phyloP scores from a whole-genome alignment of 2,888 invertebrate genomes.

The Nudaria mundana region DNA sequence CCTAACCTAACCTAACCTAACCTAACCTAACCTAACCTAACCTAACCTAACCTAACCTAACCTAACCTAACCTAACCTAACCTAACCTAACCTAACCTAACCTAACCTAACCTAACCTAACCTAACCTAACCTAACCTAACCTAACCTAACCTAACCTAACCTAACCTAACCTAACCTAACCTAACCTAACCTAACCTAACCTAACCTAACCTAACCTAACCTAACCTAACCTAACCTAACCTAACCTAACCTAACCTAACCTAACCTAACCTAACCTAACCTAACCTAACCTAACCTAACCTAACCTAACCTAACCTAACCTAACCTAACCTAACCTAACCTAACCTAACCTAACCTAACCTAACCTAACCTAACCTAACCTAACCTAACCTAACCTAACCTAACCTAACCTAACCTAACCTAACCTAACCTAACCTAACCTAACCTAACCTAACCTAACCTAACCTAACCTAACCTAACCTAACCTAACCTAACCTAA shows the following conservation, averaged over 20 bases:
- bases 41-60: constrained; percentile 29
- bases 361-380: constrained; percentile 19
- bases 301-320: constrained; percentile 13
- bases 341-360: constrained; percentile 21
- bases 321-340: constrained; percentile 25
- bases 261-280: constrained; percentile 15
- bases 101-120: constrained; percentile 18
- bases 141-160: constrained; percentile 24
- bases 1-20: constrained; percentile 28
- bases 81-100: constrained; percentile 22
- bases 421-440: constrained; percentile 19
- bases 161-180: constrained; percentile 16
- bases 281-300: constrained; percentile 19
- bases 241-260: constrained; percentile 15
- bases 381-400: constrained; percentile 27
- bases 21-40: constrained; percentile 28
- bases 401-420: constrained; percentile 25
- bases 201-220: constrained; percentile 12
- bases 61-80: constrained; percentile 27
- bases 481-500: constrained; percentile 28
- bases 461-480: constrained; percentile 23
- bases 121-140: constrained; percentile 25
- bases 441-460: constrained; percentile 19
- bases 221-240: constrained; percentile 14
- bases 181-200: constrained; percentile 25